Evolutionary conservation across 2,888 invertebrate genomes (phyloP), one percentile per base, ranked within the genome.

Genomic region (Mantis religiosa): DNA sequence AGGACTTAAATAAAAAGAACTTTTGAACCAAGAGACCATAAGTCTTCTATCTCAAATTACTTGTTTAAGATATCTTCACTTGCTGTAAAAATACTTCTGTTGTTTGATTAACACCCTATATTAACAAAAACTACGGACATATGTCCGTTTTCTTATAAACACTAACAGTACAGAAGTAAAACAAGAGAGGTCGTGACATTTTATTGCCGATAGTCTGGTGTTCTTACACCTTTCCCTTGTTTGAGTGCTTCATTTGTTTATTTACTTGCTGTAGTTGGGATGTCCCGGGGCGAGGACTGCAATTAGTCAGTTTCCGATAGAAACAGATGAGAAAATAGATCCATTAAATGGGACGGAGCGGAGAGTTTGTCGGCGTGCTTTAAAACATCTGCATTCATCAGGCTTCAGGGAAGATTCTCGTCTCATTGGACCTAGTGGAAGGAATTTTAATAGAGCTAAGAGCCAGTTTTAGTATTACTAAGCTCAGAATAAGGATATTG

Each of bases 321-420:
- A 82, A 87, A 82, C 87, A 87, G 82, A 87, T 87, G 82, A 82
- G 87, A 87, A 87, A 87, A 82, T 87, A 82, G 87, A 82, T 54
- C 82, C 82, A 87, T 87, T 87, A 87, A 47, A 82, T n/a, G 34
- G 82, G 87, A 71, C 12, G 12, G 41, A 41, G 41, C 6, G 34
- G 34, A 41, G 41, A 41, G 54, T 54, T 54, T 20, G 54, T 54
- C 54, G 54, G 54, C 54, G 20, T 71, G 6, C 54, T 71, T 71
- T 71, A 71, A 71, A 28, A 28, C 86, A 87, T 87, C 87, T 87
- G 28, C 82, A 87, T 87, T 87, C 82, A 87, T 87, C 87, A 82
- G 87, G 34, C 87, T 82, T 82, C 27, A 41, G 25, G 25, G 54
- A 71, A 25, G 20, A 71, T 71, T 2, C 4, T 71, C 54, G 20